Conservation (phyloP, 2,113 vertebrate genomes). For the Tenrec ecaudatus region DNA sequence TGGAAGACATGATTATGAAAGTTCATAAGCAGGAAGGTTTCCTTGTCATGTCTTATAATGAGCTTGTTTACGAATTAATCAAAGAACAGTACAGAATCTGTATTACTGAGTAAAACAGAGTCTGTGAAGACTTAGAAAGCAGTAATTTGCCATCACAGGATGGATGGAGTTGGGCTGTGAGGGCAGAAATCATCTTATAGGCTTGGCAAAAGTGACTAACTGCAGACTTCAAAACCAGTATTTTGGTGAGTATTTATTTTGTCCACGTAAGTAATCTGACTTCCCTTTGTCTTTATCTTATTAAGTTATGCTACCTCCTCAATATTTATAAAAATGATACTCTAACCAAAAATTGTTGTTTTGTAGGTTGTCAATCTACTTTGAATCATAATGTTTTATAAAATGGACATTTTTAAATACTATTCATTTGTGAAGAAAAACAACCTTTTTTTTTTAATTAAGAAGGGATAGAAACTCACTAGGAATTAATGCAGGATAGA, state of each 20-base stretch:
- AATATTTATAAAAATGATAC: neutral
- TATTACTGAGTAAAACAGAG: neutral
- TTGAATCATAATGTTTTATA: too few relatives aligned
- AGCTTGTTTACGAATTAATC: neutral
- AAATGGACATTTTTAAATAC: neutral
- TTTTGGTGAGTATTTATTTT: neutral
- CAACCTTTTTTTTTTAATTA: neutral
- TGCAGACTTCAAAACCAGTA: neutral
- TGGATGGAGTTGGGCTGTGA: neutral
- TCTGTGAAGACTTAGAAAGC: neutral
- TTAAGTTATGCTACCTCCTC: neutral
- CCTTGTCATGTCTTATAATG: neutral
- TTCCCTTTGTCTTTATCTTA: neutral
- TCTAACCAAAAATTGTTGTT: neutral
- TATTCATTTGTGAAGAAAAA: neutral
- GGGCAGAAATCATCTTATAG: neutral
- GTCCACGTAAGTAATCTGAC: neutral
- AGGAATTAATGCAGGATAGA: neutral
- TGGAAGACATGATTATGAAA: neutral
- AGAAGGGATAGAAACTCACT: slow-evolving; percentile 4
- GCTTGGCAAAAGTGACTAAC: slow-evolving; percentile 20
- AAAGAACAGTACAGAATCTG: neutral
- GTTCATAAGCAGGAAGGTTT: neutral
- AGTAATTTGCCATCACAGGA: neutral
- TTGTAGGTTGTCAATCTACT: neutral